These are phyloP conservation scores for Orthonevra nobilis DNA, from an alignment of 2,888 invertebrate species.

Conservation along the genomic window DNA sequence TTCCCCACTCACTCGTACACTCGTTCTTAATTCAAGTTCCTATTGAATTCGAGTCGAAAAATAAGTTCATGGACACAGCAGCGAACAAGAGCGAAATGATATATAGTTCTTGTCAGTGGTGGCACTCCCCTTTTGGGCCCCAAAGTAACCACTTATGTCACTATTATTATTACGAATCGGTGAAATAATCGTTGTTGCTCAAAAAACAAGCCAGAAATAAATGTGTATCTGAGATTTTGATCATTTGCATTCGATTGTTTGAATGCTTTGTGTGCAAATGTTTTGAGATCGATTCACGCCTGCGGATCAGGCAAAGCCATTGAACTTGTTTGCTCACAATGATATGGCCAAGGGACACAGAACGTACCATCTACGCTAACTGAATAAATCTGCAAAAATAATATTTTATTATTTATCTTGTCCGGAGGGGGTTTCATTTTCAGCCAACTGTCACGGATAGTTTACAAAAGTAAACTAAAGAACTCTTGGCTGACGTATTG, in stretches of 20 bases:
- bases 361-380: slow-evolving; percentile 57
- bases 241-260: slow-evolving; percentile 57
- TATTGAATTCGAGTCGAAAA: slow-evolving; percentile 8
- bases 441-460: slow-evolving; percentile 24
- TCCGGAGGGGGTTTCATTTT: slow-evolving; percentile 26
- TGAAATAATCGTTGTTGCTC: slow-evolving; percentile 34
- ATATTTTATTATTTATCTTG: not conserved
- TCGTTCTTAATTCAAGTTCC: slow-evolving; percentile 33
- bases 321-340: slow-evolving; percentile 64
- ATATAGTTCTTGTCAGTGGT: slow-evolving; percentile 32
- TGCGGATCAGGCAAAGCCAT: slow-evolving; percentile 38
- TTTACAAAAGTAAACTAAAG: slow-evolving; percentile 36
- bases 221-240: slow-evolving; percentile 37
- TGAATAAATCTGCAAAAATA: slow-evolving; percentile 36
- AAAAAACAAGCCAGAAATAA: slow-evolving; percentile 6
- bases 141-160: slow-evolving; percentile 46
- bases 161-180: slow-evolving; percentile 63
- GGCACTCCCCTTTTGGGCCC: slow-evolving; percentile 49
- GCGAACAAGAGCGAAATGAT: slow-evolving; percentile 43
- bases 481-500: slow-evolving; percentile 6
- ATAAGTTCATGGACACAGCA: slow-evolving; percentile 51
- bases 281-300: slow-evolving; percentile 61
- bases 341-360: slow-evolving; percentile 27
- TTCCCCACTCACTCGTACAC: not conserved
- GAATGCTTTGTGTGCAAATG: slow-evolving; percentile 41